phyloP scores from a whole-genome alignment of 2,113 vertebrate genomes.

The Rattus norvegicus region DNA sequence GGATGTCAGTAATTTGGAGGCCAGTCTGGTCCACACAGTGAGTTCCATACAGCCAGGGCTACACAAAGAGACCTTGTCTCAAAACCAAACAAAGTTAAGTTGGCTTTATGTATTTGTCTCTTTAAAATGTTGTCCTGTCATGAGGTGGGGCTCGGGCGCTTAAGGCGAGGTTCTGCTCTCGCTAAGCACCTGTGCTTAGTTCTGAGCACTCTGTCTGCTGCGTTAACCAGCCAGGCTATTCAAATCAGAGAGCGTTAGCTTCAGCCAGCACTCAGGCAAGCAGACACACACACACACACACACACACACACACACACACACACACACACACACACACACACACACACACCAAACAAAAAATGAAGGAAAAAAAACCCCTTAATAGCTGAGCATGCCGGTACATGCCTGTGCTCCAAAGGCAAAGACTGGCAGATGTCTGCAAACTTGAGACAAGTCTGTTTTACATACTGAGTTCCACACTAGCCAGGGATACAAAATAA shows the following conservation, averaged over 20 bases:
- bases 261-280: not conserved
- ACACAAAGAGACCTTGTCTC: too few species aligned
- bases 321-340: not conserved
- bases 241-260: too few species aligned
- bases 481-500: too few species aligned
- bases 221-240: too few species aligned
- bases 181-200: not conserved
- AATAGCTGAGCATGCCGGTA: not conserved
- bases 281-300: not conserved
- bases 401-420: not conserved
- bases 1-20: not conserved
- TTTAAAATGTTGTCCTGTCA: not conserved
- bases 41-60: too few species aligned
- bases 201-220: not conserved
- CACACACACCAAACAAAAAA: not conserved
- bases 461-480: not conserved
- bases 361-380: too few species aligned
- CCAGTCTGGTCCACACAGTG: not conserved
- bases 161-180: not conserved
- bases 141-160: not conserved
- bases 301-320: not conserved
- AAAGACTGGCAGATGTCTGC: not conserved
- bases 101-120: not conserved
- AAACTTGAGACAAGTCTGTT: not conserved
- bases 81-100: not conserved